These are phyloP conservation scores for Scaptomyza caliginosa DNA, from an alignment of 2,888 invertebrate genomes.

Conservation along the genomic window DNA sequence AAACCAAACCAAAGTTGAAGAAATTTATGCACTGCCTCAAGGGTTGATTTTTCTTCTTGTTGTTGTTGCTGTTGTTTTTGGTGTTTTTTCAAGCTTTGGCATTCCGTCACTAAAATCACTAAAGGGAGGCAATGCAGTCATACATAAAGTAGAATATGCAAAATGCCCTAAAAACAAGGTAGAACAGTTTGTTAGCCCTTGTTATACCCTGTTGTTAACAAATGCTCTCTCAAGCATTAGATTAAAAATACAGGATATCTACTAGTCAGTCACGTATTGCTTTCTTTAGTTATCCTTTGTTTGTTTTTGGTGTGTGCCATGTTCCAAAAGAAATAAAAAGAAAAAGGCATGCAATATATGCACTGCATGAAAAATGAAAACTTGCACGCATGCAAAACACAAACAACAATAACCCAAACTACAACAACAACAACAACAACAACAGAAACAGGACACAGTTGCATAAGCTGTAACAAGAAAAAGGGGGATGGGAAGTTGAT, in stretches of 20 bases:
- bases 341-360: constrained; percentile 63
- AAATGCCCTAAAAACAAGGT: background rate
- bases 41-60: constrained; percentile 7
- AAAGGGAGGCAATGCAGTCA: constrained; percentile 5
- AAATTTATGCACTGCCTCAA: constrained; percentile 36
- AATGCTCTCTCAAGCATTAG: too few relatives aligned
- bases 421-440: background rate
- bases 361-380: constrained; percentile 69
- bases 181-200: background rate
- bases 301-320: constrained; percentile 19
- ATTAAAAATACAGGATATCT: background rate
- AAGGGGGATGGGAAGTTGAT: constrained; percentile 17
- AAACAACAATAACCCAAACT: constrained; percentile 4
- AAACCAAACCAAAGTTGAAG: background rate
- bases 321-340: constrained; percentile 35
- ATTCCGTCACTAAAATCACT: constrained; percentile 57
- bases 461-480: constrained; percentile 7
- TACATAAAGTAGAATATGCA: constrained; percentile 10
- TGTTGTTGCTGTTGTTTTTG: background rate
- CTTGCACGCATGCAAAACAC: constrained; percentile 58
- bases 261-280: background rate
- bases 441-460: constrained; percentile 9
- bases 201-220: constrained; percentile 1
- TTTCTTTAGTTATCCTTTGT: background rate
- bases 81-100: constrained; percentile 29